Evolutionary conservation across 2,888 invertebrate species (phyloP).

Genomic region (Sturmia bella): DNA sequence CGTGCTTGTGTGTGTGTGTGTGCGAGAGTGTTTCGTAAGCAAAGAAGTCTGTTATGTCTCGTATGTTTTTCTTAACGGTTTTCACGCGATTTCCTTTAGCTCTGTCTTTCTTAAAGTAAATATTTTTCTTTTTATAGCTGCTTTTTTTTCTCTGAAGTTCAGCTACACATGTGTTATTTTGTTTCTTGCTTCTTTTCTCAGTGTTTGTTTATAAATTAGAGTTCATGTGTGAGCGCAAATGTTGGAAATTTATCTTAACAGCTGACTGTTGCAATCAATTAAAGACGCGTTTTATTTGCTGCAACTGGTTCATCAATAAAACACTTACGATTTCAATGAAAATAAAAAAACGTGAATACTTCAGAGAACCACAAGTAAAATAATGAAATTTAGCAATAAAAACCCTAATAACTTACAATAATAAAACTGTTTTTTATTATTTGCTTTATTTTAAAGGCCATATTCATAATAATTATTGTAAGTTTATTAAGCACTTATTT

Average conservation of each 20-base stretch:
- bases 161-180: conserved; percentile 31
- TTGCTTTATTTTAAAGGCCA: too few relatives aligned
- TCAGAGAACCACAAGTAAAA: conserved; percentile 5
- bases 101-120: conserved; percentile 63
- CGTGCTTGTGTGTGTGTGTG: conserved; percentile 61
- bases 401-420: too few relatives aligned
- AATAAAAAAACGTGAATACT: conserved; percentile 27
- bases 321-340: background rate
- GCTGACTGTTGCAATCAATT: conserved; percentile 56
- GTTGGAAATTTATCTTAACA: conserved; percentile 55
- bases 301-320: background rate
- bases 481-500: too few relatives aligned
- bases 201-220: background rate
- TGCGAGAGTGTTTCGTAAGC: conserved; percentile 22
- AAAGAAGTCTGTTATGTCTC: conserved; percentile 67
- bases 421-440: too few relatives aligned
- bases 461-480: too few relatives aligned
- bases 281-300: conserved; percentile 4
- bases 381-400: background rate
- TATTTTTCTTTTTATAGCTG: conserved; percentile 44
- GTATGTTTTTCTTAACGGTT: conserved; percentile 57
- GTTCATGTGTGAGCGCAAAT: conserved; percentile 5
- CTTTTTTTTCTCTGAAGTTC: too few relatives aligned
- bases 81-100: conserved; percentile 58
- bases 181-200: conserved; percentile 15